A percentile compares a stretch with the other conserved stretches of the same genome.
Evolutionary conservation across 2,888 invertebrate species (phyloP).

Genomic region (Dynastes maya): DNA sequence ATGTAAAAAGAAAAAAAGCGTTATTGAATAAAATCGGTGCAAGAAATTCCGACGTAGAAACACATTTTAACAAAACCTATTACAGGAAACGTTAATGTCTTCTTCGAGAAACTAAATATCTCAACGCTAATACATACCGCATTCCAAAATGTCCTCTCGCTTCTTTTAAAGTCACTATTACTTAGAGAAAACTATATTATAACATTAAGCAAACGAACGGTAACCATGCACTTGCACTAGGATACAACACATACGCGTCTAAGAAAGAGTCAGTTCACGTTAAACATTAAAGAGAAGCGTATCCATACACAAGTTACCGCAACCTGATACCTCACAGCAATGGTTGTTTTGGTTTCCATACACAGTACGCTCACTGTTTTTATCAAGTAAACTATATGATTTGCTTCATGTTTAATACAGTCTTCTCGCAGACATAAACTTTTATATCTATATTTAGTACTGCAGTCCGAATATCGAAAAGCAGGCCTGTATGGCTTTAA

Average conservation of each 20-base stretch:
- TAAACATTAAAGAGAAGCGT: no score
- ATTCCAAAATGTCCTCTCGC: background rate
- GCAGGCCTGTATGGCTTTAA: conserved; percentile 16
- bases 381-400: conserved; percentile 56
- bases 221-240: background rate
- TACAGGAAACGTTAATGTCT: background rate
- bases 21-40: no score
- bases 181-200: background rate
- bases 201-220: background rate
- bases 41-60: no score
- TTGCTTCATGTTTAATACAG: conserved; percentile 54
- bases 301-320: background rate
- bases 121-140: background rate
- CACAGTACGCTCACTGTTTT: conserved; percentile 54
- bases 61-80: no score
- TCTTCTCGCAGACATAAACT: conserved; percentile 40
- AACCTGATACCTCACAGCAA: conserved; percentile 32
- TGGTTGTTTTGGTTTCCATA: background rate
- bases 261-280: no score
- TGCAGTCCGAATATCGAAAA: conserved; percentile 20
- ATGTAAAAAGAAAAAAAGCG: no score
- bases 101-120: conserved; percentile 5
- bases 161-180: background rate
- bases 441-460: conserved; percentile 51
- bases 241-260: no score